phyloP scores from a whole-genome alignment of 1,140 invertebrate genomes.

The Yoshiicerus persimilis region DNA sequence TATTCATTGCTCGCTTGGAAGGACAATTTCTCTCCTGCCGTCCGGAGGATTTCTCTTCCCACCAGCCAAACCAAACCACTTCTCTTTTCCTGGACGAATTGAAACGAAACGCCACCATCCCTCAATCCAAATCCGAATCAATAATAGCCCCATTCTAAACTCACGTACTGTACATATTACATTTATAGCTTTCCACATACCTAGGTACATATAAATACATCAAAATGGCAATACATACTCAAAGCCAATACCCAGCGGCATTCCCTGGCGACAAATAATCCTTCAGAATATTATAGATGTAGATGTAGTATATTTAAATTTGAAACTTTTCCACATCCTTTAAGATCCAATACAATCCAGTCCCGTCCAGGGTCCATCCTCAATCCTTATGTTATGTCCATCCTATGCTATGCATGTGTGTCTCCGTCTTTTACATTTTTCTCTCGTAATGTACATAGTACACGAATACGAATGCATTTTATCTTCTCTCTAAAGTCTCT shows the following conservation, averaged over 20 bases:
- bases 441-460: conserved; percentile 11
- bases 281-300: conserved; percentile 23
- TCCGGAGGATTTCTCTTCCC: conserved; percentile 14
- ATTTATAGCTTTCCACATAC: conserved; percentile 13
- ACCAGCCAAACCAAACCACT: not conserved
- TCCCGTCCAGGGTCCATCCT: not conserved
- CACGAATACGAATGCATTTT: not conserved
- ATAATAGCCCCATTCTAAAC: conserved; percentile 28
- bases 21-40: conserved; percentile 25
- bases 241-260: conserved; percentile 14
- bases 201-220: conserved; percentile 3
- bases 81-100: conserved; percentile 19
- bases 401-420: not conserved
- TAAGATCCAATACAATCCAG: not conserved
- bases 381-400: not conserved
- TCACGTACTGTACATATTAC: conserved; percentile 26
- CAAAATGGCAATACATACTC: conserved; percentile 6
- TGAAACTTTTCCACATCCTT: conserved; percentile 5
- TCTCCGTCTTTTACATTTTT: not conserved
- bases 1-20: conserved; percentile 17
- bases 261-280: conserved; percentile 27
- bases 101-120: conserved; percentile 37
- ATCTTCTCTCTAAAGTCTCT: not conserved
- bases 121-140: conserved; percentile 41
- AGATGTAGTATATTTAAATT: conserved; percentile 19